Percentiles rank a stretch among this genome's conserved stretches.
Evolutionary conservation across 2,888 invertebrate genomes (phyloP).

Genomic region (Silvanus unidentatus): DNA sequence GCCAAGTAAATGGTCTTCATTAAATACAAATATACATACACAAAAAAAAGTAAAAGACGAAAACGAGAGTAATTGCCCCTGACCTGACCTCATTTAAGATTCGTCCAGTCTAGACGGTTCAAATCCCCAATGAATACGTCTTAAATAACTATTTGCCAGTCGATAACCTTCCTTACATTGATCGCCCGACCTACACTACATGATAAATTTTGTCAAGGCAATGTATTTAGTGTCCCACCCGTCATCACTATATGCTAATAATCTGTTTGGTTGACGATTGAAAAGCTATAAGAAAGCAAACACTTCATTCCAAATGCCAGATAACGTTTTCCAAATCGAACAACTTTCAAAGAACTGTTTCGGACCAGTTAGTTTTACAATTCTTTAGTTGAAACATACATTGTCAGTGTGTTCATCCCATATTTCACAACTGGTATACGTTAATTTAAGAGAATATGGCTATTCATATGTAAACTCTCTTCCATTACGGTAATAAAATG

Average conservation of each 20-base stretch:
- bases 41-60: slow-evolving; percentile 12
- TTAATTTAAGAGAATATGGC: too few relatives aligned
- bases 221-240: slow-evolving; percentile 1
- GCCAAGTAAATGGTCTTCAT: background rate
- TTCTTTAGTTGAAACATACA: too few relatives aligned
- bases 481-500: too few relatives aligned
- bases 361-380: too few relatives aligned
- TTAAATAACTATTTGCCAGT: slow-evolving; percentile 11
- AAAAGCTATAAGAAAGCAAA: slow-evolving; percentile 4
- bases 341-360: too few relatives aligned
- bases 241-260: background rate
- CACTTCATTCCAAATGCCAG: too few relatives aligned
- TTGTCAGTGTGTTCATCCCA: too few relatives aligned
- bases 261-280: background rate
- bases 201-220: slow-evolving; percentile 7
- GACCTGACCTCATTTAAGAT: slow-evolving; percentile 21
- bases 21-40: too few relatives aligned
- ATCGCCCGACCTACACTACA: slow-evolving; percentile 13
- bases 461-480: too few relatives aligned
- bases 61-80: slow-evolving; percentile 18
- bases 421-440: too few relatives aligned
- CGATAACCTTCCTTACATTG: slow-evolving; percentile 12
- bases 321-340: too few relatives aligned
- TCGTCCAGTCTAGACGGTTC: slow-evolving; percentile 21
- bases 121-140: slow-evolving; percentile 10